Conservation (phyloP, 2,113 vertebrate genomes). For the Turnix velox region DNA sequence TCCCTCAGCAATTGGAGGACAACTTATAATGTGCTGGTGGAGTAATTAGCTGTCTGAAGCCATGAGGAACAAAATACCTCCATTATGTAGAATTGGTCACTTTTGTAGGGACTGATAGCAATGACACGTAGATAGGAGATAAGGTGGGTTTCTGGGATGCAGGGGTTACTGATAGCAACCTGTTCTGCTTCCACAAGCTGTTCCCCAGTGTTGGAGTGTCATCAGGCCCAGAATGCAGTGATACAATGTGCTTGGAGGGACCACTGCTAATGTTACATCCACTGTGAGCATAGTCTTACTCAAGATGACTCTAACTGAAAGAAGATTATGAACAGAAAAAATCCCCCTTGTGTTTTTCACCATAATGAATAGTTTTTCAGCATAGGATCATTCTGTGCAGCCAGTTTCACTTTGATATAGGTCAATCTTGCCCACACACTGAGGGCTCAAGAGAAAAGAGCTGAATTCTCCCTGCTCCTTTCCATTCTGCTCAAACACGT, state of each 20-base stretch:
- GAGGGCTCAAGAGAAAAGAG: background rate
- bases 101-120: background rate
- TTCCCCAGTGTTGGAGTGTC: background rate
- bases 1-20: background rate
- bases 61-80: background rate
- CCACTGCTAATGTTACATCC: background rate
- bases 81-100: background rate
- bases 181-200: background rate
- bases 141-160: background rate
- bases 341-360: constrained; percentile 22
- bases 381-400: background rate
- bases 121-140: background rate
- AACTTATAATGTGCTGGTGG: background rate
- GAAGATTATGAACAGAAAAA: background rate
- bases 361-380: background rate
- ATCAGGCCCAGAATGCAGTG: background rate
- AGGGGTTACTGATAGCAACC: background rate
- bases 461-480: background rate
- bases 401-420: constrained; percentile 14
- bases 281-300: background rate
- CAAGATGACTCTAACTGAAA: constrained; percentile 29
- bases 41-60: background rate
- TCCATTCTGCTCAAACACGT: background rate
- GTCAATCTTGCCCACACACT: background rate
- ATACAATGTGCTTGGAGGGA: background rate